Conservation (phyloP, 2,113 vertebrate species). For the Piaya cayana region DNA sequence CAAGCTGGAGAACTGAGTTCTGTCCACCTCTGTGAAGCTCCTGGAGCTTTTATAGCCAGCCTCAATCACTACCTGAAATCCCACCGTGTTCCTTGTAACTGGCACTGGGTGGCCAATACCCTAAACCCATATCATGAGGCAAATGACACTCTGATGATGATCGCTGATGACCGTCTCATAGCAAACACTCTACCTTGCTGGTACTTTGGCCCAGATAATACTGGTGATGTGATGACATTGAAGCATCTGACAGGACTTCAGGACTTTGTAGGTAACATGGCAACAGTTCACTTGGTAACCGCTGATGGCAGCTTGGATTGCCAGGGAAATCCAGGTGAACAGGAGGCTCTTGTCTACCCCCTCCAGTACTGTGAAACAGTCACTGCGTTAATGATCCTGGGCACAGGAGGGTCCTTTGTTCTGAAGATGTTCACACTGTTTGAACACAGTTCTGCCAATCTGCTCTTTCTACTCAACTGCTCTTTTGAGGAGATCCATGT, state of each 20-base stretch:
- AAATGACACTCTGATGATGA: constrained; percentile 84
- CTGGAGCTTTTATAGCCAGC: constrained; percentile 91
- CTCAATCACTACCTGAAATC: constrained; percentile 92
- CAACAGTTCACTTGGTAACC: constrained; percentile 86
- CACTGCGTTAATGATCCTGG: constrained; percentile 85
- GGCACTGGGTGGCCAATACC: constrained; percentile 91
- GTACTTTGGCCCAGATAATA: constrained; percentile 95
- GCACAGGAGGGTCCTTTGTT: constrained; percentile 88
- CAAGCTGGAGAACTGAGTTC: constrained; percentile 83
- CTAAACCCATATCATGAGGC: constrained; percentile 93
- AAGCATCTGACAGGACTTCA: constrained; percentile 86
- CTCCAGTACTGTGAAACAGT: constrained; percentile 90
- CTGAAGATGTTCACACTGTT: constrained; percentile 97
- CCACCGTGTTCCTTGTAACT: constrained; percentile 80
- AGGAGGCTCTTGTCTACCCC: constrained; percentile 90
- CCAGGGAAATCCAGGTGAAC: constrained; percentile 93
- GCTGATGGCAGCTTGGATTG: constrained; percentile 98
- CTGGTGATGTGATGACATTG: constrained; percentile 88
- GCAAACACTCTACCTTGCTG: constrained; percentile 89
- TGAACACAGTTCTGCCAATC: constrained; percentile 89
- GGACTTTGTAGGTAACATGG: constrained; percentile 80
- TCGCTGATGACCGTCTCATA: constrained; percentile 92
- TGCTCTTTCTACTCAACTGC: constrained; percentile 91
- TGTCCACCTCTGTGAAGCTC: constrained; percentile 92
- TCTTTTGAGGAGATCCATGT: constrained; percentile 85